These are phyloP conservation scores for Lutjanus erythropterus DNA, from an alignment of 2,113 vertebrate species.

Conservation along the genomic window DNA sequence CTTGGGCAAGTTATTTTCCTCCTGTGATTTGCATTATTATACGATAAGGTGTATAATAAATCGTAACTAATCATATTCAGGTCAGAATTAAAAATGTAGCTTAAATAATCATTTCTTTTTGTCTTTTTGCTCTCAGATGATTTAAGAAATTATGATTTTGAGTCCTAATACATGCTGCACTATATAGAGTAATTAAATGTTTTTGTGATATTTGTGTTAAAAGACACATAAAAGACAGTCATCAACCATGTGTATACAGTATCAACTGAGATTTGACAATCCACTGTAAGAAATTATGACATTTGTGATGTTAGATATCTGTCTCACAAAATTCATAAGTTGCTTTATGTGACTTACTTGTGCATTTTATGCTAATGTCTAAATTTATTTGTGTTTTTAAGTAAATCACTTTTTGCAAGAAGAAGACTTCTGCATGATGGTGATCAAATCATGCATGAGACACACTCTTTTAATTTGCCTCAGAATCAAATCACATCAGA, in stretches of 20 bases:
- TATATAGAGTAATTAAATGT: too few species aligned
- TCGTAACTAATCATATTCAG: not conserved
- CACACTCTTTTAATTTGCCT: too few species aligned
- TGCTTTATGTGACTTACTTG: not conserved
- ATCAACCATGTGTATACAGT: not conserved
- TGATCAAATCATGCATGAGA: not conserved
- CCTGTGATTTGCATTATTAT: not conserved
- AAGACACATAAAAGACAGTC: not conserved
- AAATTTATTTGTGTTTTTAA: not conserved
- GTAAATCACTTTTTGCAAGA: not conserved
- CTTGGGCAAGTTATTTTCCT: not conserved
- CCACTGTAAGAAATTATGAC: not conserved
- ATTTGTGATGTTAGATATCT: not conserved
- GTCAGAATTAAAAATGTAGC: not conserved
- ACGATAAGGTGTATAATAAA: not conserved
- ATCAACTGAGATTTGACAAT: not conserved
- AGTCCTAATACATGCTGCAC: too few species aligned
- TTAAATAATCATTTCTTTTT: not conserved
- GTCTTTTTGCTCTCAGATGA: not conserved
- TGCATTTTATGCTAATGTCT: not conserved
- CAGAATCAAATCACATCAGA: too few species aligned
- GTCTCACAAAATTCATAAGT: not conserved
- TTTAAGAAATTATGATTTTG: not conserved
- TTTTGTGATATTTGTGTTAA: not conserved
- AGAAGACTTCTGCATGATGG: too few species aligned